A percentile compares a stretch with the other conserved stretches of the same genome.
phyloP scores from a whole-genome alignment of 2,888 invertebrate species.

The Trichacis sp. region DNA sequence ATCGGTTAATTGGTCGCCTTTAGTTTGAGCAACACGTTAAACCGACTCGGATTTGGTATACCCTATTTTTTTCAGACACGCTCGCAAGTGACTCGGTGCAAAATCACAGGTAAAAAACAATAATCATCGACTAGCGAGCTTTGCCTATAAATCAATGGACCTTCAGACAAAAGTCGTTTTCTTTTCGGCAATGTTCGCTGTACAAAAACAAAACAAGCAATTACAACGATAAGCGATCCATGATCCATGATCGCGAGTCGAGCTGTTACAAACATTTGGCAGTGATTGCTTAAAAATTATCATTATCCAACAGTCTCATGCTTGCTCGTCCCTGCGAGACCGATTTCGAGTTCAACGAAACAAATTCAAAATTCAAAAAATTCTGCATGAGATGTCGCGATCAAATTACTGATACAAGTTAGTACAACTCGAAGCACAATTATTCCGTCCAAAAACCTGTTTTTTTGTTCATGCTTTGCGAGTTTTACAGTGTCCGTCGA shows the following conservation, averaged over 20 bases:
- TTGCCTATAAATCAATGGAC: not conserved
- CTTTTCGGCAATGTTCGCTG: slow-evolving; percentile 8
- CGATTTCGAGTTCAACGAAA: slow-evolving; percentile 12
- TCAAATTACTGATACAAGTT: too few relatives aligned
- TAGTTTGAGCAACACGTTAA: slow-evolving; percentile 37
- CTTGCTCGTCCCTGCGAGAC: too few relatives aligned
- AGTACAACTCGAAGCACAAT: slow-evolving; percentile 24
- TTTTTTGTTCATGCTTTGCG: slow-evolving; percentile 39
- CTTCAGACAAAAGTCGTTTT: too few relatives aligned
- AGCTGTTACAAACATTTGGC: slow-evolving; percentile 15
- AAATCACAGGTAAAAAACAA: slow-evolving; percentile 4
- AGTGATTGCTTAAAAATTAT: not conserved
- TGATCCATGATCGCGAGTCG: slow-evolving; percentile 24
- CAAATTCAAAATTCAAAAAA: too few relatives aligned
- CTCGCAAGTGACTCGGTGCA: slow-evolving; percentile 8
- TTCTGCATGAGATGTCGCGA: too few relatives aligned
- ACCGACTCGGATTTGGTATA: too few relatives aligned
- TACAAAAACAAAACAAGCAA: slow-evolving; percentile 9
- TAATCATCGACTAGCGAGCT: not conserved
- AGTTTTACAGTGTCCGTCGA: slow-evolving; percentile 21
- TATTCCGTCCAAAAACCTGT: slow-evolving; percentile 11
- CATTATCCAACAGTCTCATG: not conserved
- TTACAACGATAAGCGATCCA: slow-evolving; percentile 33
- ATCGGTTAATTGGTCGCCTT: slow-evolving; percentile 20
- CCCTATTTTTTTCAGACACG: too few relatives aligned